Evolutionary conservation across 2,113 vertebrate genomes (phyloP), one percentile per base, ranked within the genome.

Genomic region (Poecilia latipinna): DNA sequence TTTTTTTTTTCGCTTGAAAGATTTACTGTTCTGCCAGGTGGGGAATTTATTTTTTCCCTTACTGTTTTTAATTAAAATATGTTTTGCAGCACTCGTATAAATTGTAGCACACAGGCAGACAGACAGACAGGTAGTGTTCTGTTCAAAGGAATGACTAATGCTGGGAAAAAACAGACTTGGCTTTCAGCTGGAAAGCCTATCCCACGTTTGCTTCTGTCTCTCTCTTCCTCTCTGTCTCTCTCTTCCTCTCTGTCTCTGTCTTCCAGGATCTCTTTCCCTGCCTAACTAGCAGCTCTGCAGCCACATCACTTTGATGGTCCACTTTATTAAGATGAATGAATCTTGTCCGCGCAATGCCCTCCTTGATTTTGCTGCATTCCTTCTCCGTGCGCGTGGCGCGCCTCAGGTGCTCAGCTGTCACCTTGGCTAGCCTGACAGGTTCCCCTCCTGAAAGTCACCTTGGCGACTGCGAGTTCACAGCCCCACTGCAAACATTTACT

Each of bases 311-410:
- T 80, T 89, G 86, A 91, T 88, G 87, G 79, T 82, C 80, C 82
- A 73, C 86, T 91, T 91, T 89, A 93, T 91, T 87, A 91, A 90
- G 90, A 92, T 84, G 85, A 91, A 91, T 93, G 86, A 81, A 83
- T 86, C 81, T 71, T 70, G 69, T 85, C 86, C 65, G 1, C 3
- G 72, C 68, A 78, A 85, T 74, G 78, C 84, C 81, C 70, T 68
- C 78, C 78, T 85, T 71, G 73, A 85, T 88, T 87, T 79, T 65
- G 79, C 78, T 65, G 82, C 75, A 68, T 80, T 64, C 80, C 44
- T 75, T 80, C 73, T 70, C 75, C 6, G 19, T 61, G 62, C 35
- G 77, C 28, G 2, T 7, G 3, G 65, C 22, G 10, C 26, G 28
- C 70, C 75, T 72, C 26, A 73, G 74, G 35, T 70, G 77, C 80